Evolutionary conservation across 1,140 invertebrate species (phyloP).

Genomic region (Conus betulinus): DNA sequence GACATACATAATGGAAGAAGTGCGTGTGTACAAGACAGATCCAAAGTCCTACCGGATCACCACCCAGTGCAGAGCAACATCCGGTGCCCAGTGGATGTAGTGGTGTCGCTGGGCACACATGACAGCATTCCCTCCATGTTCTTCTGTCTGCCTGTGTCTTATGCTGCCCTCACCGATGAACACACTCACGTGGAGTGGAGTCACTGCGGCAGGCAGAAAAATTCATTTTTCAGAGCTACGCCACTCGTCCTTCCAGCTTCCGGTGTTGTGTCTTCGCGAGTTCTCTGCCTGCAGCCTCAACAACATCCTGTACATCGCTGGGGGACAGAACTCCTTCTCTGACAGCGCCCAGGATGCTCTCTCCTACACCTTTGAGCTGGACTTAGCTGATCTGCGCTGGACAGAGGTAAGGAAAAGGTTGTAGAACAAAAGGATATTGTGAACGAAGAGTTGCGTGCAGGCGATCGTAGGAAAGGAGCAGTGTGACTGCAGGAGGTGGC

Average conservation of each 20-base stretch:
- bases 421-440: not conserved
- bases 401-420: constrained; percentile 28
- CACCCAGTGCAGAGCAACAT: constrained; percentile 32
- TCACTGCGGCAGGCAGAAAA: constrained; percentile 23
- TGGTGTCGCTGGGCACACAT: constrained; percentile 28
- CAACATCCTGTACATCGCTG: constrained; percentile 44
- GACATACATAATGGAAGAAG: constrained; percentile 24
- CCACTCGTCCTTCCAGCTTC: constrained; percentile 34
- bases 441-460: too few species aligned
- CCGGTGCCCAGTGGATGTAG: constrained; percentile 30
- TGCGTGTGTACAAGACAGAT: constrained; percentile 23
- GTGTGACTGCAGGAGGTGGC: too few species aligned
- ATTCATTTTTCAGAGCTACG: constrained; percentile 28
- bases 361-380: constrained; percentile 38
- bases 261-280: constrained; percentile 38
- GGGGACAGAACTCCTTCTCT: constrained; percentile 43
- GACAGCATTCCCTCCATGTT: constrained; percentile 37
- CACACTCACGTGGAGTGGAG: constrained; percentile 12
- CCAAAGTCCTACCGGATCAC: constrained; percentile 25
- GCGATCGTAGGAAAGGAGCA: too few species aligned
- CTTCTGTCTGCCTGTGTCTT: constrained; percentile 34
- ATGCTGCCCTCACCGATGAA: constrained; percentile 18
- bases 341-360: constrained; percentile 41
- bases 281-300: constrained; percentile 42
- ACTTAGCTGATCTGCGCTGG: constrained; percentile 37